A percentile compares a stretch with the other conserved stretches of the same genome.
Evolutionary conservation across 2,113 vertebrate species (phyloP).

Genomic region (Channa maculata): DNA sequence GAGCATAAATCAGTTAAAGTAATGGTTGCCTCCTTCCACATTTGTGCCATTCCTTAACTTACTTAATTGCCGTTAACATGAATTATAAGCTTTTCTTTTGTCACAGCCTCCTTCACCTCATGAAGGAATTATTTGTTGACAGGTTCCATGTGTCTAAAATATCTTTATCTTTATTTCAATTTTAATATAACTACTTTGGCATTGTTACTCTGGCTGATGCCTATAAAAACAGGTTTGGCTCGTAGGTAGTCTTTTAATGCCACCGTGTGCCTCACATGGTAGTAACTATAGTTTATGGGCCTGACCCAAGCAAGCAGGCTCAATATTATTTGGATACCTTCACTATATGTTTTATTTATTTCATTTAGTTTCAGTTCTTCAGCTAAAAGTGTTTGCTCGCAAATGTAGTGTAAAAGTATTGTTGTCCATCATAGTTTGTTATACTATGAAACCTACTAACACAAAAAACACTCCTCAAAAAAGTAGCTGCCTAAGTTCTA

Average conservation of each 20-base stretch:
- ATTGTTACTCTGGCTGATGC: slow-evolving; percentile 55
- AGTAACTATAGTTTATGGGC: slow-evolving; percentile 59
- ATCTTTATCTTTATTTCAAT: slow-evolving; percentile 52
- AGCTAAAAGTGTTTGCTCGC: slow-evolving; percentile 17
- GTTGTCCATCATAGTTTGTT: too few species aligned
- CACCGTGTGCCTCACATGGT: slow-evolving; percentile 29
- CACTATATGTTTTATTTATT: slow-evolving; percentile 36
- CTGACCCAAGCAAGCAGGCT: slow-evolving; percentile 14
- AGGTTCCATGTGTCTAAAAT: slow-evolving; percentile 44
- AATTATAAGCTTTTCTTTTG: background rate
- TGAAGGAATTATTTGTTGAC: slow-evolving; percentile 39
- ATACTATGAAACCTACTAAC: background rate
- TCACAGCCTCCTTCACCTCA: background rate
- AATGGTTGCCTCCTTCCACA: slow-evolving; percentile 33
- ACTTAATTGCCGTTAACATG: slow-evolving; percentile 52
- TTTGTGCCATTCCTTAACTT: slow-evolving; percentile 27
- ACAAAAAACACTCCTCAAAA: background rate
- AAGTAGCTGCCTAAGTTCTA: too few species aligned
- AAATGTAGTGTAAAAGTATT: background rate
- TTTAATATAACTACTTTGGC: slow-evolving; percentile 63
- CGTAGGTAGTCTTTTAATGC: slow-evolving; percentile 44
- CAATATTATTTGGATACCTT: slow-evolving; percentile 34
- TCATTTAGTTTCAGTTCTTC: slow-evolving; percentile 12
- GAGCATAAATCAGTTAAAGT: slow-evolving; percentile 44
- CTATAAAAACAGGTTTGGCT: slow-evolving; percentile 55